These are phyloP conservation scores for Linyphia triangularis DNA, from an alignment of 2,888 invertebrate genomes.

Conservation along the genomic window DNA sequence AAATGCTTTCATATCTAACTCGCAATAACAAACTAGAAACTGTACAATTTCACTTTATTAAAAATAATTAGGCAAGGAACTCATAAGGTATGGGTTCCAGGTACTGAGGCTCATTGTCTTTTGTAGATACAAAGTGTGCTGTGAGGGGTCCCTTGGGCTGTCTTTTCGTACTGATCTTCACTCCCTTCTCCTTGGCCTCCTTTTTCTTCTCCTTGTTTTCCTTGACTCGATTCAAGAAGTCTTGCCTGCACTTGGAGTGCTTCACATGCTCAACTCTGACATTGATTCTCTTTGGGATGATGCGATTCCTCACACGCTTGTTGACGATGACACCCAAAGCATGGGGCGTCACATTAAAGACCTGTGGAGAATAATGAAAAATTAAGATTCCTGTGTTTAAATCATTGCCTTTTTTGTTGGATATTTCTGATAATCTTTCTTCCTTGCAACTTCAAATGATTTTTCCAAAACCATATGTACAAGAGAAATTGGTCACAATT, in stretches of 20 bases:
- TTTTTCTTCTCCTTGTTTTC: constrained; percentile 88
- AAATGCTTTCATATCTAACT: no score
- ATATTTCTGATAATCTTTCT: no score
- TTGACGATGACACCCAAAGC: constrained; percentile 99
- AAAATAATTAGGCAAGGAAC: constrained; percentile 92
- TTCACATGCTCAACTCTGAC: constrained; percentile 98
- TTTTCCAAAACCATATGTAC: no score
- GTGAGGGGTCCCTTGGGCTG: constrained; percentile 89
- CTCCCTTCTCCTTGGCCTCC: constrained; percentile 90
- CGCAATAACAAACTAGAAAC: no score
- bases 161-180: constrained; percentile 85
- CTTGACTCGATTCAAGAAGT: constrained; percentile 96
- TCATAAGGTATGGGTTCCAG: constrained; percentile 98
- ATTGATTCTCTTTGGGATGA: constrained; percentile 95
- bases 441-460: no score
- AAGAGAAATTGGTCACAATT: no score
- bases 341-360: constrained; percentile 98
- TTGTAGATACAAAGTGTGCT: constrained; percentile 90
- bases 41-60: background rate
- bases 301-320: constrained; percentile 94
- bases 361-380: no score
- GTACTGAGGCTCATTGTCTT: constrained; percentile 87
- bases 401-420: no score
- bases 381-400: no score
- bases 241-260: constrained; percentile 97